Conservation (phyloP, 1,140 invertebrate species). For the Polypedilum vanderplanki region DNA sequence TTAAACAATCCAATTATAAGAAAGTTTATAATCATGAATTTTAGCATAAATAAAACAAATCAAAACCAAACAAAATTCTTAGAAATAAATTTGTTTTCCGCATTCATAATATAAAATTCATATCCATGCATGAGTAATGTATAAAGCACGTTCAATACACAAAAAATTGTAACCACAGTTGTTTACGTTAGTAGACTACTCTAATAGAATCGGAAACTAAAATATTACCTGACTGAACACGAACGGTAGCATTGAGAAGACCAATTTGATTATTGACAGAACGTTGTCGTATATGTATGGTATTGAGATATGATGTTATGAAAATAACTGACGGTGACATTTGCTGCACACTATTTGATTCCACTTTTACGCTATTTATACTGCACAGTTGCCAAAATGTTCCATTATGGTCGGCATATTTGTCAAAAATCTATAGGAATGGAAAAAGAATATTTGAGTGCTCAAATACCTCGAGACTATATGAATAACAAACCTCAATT, state of each 20-base stretch:
- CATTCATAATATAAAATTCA: conserved; percentile 1
- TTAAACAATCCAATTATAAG: too few species aligned
- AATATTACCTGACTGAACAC: conserved; percentile 38
- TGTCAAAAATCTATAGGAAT: conserved; percentile 49
- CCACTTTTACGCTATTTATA: background rate
- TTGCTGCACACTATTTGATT: background rate
- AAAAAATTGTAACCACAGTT: too few species aligned
- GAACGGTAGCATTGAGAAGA: conserved; percentile 48
- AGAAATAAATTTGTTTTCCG: too few species aligned
- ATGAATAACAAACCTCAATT: conserved; percentile 32
- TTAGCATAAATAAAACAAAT: too few species aligned
- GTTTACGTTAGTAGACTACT: too few species aligned
- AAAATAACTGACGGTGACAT: conserved; percentile 43
- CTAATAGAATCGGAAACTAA: background rate
- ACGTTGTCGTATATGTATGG: conserved; percentile 50
- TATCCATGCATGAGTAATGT: background rate
- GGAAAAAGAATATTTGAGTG: background rate
- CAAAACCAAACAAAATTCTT: too few species aligned
- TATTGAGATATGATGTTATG: conserved; percentile 56
- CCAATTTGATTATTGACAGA: conserved; percentile 39
- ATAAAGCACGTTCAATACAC: too few species aligned
- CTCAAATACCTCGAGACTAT: background rate
- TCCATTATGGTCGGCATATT: conserved; percentile 58
- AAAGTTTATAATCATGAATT: too few species aligned
- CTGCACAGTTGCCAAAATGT: conserved; percentile 57